phyloP scores from a whole-genome alignment of 2,888 invertebrate species.

The Diogma glabrata region DNA sequence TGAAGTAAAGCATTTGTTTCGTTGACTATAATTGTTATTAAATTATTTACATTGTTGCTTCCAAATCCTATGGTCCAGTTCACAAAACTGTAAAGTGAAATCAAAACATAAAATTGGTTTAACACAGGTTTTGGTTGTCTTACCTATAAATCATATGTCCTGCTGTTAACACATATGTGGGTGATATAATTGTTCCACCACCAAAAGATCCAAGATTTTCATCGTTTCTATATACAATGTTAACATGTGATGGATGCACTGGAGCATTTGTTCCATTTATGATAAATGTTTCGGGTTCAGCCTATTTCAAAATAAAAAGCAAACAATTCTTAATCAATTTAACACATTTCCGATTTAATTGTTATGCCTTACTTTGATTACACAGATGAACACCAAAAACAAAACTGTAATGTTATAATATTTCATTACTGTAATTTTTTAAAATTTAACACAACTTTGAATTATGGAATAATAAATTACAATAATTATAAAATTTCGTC shows the following conservation, averaged over 20 bases:
- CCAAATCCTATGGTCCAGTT: background rate
- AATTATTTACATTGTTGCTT: background rate
- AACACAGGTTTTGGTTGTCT: too few relatives aligned
- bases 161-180: background rate
- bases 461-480: too few relatives aligned
- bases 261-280: slow-evolving; percentile 2
- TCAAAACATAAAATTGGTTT: too few relatives aligned
- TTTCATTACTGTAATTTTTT: too few relatives aligned
- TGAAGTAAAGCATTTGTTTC: background rate
- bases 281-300: background rate
- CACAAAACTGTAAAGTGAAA: slow-evolving; percentile 1
- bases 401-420: too few relatives aligned
- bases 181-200: background rate
- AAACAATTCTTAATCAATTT: too few relatives aligned
- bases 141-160: slow-evolving; percentile 5
- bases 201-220: background rate
- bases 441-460: too few relatives aligned
- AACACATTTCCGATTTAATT: too few relatives aligned
- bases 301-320: too few relatives aligned
- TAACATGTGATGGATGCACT: background rate
- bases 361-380: too few relatives aligned
- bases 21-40: background rate
- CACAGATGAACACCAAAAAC: too few relatives aligned
- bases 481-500: too few relatives aligned
- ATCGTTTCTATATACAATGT: background rate